A percentile compares a stretch with the other conserved stretches of the same genome.
phyloP scores from a whole-genome alignment of 2,888 invertebrate species.

The Drosophila pseudotakahashii region DNA sequence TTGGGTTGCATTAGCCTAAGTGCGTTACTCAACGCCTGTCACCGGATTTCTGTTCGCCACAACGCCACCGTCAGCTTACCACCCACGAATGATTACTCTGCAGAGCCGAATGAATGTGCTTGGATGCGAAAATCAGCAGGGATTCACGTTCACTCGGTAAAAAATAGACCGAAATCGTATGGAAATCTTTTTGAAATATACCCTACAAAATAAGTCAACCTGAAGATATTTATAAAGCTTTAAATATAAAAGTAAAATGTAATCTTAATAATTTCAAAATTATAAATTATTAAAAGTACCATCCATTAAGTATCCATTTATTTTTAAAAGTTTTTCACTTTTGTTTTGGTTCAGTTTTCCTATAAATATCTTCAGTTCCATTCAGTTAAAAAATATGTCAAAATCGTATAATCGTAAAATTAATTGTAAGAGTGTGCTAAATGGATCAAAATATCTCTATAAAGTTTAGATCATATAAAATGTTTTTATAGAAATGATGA shows the following conservation, averaged over 20 bases:
- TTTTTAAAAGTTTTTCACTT: too few species aligned
- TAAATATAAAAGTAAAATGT: too few species aligned
- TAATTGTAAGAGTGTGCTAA: too few species aligned
- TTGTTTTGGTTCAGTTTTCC: too few species aligned
- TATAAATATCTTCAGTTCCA: too few species aligned
- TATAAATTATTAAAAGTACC: too few species aligned
- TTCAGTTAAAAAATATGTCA: too few species aligned
- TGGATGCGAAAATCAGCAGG: background rate
- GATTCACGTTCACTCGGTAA: background rate
- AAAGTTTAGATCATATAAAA: background rate
- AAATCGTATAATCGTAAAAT: background rate
- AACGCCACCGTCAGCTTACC: slow-evolving; percentile 1
- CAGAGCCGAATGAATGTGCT: slow-evolving; percentile 50
- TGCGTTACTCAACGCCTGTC: slow-evolving; percentile 67
- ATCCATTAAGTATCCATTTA: too few species aligned
- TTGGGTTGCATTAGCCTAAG: slow-evolving; percentile 77
- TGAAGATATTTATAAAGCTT: background rate
- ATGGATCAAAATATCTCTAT: background rate
- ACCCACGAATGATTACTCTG: slow-evolving; percentile 45
- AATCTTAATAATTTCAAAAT: too few species aligned
- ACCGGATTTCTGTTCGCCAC: slow-evolving; percentile 18
- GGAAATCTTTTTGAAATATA: background rate
- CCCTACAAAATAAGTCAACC: background rate
- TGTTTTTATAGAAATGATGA: too few species aligned
- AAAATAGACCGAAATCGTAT: background rate